Evolutionary conservation across 1,140 invertebrate species (phyloP).

Genomic region (Heterodera carotae): DNA sequence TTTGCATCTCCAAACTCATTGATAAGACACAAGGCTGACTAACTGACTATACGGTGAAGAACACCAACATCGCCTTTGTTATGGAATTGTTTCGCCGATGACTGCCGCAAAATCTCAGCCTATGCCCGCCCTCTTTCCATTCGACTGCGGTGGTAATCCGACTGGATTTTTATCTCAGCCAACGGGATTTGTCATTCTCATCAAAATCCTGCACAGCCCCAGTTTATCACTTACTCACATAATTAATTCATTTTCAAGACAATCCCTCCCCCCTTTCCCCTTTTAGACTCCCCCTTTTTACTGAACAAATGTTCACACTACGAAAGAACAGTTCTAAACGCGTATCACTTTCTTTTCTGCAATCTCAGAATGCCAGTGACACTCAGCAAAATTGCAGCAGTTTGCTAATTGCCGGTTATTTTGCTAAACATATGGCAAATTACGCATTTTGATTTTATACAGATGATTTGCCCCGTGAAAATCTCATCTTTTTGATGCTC

Average conservation of each 20-base stretch:
- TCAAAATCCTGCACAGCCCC: neutral
- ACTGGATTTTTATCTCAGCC: neutral
- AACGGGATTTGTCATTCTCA: neutral
- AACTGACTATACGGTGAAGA: neutral
- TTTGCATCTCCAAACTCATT: too few relatives aligned
- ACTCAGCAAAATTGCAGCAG: constrained; percentile 27
- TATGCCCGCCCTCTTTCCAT: neutral
- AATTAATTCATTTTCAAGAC: neutral
- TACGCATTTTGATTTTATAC: neutral
- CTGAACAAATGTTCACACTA: neutral
- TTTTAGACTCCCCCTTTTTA: neutral
- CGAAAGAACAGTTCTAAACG: constrained; percentile 5
- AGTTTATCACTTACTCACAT: too few relatives aligned
- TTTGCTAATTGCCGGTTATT: constrained; percentile 24
- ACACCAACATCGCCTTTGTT: constrained; percentile 1
- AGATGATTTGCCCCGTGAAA: neutral
- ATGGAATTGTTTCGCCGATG: too few relatives aligned
- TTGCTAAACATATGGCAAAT: neutral
- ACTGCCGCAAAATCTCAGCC: too few relatives aligned
- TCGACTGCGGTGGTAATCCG: neutral
- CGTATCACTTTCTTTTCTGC: neutral
- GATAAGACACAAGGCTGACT: too few relatives aligned
- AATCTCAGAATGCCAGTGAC: neutral
- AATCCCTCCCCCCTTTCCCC: neutral
- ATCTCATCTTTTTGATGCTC: neutral